Evolutionary conservation across 2,888 invertebrate genomes (phyloP), one percentile per base, ranked within the genome.

Genomic region (Hyalella azteca): DNA sequence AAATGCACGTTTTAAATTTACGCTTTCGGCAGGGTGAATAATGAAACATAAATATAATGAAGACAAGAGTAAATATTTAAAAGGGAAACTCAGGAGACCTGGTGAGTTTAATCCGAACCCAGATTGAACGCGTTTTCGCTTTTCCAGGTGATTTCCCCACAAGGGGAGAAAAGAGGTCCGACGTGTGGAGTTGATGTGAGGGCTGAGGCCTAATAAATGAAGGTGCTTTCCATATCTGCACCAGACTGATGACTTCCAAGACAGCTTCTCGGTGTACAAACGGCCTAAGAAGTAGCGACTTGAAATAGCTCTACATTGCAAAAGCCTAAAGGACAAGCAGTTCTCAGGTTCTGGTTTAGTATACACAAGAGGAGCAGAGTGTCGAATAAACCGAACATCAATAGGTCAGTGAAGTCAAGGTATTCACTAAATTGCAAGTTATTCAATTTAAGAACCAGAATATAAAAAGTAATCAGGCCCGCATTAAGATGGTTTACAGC

Each of bases 221-320:
- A 66, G 66, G 66, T 66, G 66, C 66, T 66, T 66, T 66, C 66
- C 66, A 66, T 66, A 66, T 66, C 66, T 66, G 66, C 66, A 66
- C 66, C 36, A 66, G 66, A 66, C 66, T 66, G 66, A 66, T 66
- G 66, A 66, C 66, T 66, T 66, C 66, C 66, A 66, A 11, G 66
- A 66, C 66, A 66, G 66, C 36, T 29, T 36, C 36, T 66, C 66
- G 36, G 66, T 36, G 66, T 36, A 66, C 66, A 19, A 66, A 66
- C 36, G 66, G 66, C 66, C 36, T 36, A 36, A 66, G 66, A 66
- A 66, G 36, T 29, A 54, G 54, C 54, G 54, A 5, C 54, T 54
- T 1, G 3, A 22, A 54, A 29, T 13, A 11, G 54, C 54, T 54
- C 26, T 54, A 22, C 54, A 54, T 9, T 29, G 4, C 54, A 11